Percentiles rank a stretch among this genome's conserved stretches.
Evolutionary conservation across 2,113 vertebrate genomes (phyloP).

Genomic region (Sylvia atricapilla): DNA sequence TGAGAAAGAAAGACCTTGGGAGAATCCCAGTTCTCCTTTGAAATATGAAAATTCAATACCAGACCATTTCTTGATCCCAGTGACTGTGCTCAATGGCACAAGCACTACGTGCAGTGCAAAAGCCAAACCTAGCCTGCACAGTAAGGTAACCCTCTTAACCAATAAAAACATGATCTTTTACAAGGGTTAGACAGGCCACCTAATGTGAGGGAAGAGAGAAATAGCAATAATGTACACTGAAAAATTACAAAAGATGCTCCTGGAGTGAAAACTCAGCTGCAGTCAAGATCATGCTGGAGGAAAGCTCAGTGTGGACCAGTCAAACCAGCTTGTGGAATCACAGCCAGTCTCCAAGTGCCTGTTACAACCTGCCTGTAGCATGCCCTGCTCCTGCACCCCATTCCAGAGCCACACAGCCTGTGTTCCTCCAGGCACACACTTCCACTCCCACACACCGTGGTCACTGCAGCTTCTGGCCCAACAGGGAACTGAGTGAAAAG

Average conservation of each 20-base stretch:
- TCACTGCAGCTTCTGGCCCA: not conserved
- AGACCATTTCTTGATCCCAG: not conserved
- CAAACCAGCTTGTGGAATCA: slow-evolving; percentile 42
- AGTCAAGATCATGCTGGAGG: not conserved
- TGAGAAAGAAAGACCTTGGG: not conserved
- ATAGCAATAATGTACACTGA: not conserved
- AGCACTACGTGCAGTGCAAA: not conserved
- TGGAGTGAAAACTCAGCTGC: not conserved
- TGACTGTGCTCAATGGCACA: not conserved
- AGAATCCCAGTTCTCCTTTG: not conserved
- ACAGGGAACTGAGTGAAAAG: not conserved
- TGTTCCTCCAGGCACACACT: not conserved
- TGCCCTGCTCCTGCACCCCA: not conserved
- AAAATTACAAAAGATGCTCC: not conserved
- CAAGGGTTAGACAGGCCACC: not conserved
- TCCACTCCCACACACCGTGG: not conserved
- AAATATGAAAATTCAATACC: not conserved
- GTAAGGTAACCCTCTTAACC: not conserved
- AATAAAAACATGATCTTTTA: not conserved
- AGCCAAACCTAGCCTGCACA: not conserved
- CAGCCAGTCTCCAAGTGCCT: not conserved
- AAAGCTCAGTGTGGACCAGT: not conserved
- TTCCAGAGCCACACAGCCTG: not conserved
- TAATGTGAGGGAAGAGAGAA: not conserved
- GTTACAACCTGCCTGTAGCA: slow-evolving; percentile 12